These are phyloP conservation scores for Carettochelys insculpta DNA, from an alignment of 2,113 vertebrate genomes.

Conservation along the genomic window DNA sequence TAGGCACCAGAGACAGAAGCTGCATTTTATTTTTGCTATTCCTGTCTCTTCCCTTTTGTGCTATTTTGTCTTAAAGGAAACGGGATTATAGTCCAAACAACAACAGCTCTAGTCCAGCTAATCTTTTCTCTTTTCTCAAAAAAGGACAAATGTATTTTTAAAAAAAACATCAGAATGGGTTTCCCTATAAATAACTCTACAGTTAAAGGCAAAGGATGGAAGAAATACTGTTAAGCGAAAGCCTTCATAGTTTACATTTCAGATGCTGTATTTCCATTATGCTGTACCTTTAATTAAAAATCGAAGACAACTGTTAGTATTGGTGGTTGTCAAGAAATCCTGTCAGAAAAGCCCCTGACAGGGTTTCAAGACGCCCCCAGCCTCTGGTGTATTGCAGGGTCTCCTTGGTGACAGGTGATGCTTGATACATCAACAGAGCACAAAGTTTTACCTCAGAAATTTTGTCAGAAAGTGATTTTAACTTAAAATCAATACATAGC, in stretches of 20 bases:
- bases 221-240: neutral
- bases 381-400: too few relatives aligned
- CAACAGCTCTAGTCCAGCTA: neutral
- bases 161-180: too few relatives aligned
- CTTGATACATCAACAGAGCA: too few relatives aligned
- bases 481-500: too few relatives aligned
- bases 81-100: neutral
- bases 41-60: neutral
- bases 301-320: neutral
- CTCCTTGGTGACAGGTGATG: too few relatives aligned
- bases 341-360: too few relatives aligned
- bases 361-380: too few relatives aligned
- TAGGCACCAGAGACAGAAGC: neutral
- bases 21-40: neutral
- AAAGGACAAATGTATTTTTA: too few relatives aligned
- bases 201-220: neutral
- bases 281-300: neutral
- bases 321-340: too few relatives aligned
- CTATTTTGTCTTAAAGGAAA: neutral
- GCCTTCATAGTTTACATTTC: neutral
- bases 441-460: too few relatives aligned
- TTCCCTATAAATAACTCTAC: too few relatives aligned
- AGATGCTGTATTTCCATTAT: neutral
- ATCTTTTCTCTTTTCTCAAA: neutral
- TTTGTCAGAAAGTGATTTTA: too few relatives aligned